Percentiles rank a stretch among this genome's conserved stretches.
These are phyloP conservation scores for Harmothoe impar DNA, from an alignment of 2,888 invertebrate species.

Conservation along the genomic window DNA sequence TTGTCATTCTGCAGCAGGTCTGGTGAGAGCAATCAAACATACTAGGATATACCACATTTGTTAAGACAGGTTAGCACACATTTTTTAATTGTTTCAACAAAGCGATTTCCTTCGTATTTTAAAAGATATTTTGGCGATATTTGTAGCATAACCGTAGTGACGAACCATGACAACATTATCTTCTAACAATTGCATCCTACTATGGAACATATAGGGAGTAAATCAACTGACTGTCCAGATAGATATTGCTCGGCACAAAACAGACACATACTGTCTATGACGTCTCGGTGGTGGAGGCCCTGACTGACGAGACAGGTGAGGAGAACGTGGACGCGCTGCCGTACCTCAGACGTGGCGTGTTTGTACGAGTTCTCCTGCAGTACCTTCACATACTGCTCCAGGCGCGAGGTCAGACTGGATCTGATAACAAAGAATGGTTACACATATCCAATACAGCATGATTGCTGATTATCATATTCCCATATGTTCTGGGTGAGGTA, in stretches of 20 bases:
- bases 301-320: conserved; percentile 78
- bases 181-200: too few relatives aligned
- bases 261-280: conserved; percentile 74
- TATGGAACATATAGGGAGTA: too few relatives aligned
- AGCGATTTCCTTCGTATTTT: conserved; percentile 42
- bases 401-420: conserved; percentile 51
- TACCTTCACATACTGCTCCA: conserved; percentile 69
- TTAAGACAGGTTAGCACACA: conserved; percentile 43
- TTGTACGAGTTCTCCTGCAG: conserved; percentile 68
- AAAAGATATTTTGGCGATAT: too few relatives aligned
- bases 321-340: conserved; percentile 75
- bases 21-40: conserved; percentile 69
- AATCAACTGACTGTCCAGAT: too few relatives aligned
- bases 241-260: too few relatives aligned
- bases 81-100: not conserved
- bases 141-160: too few relatives aligned
- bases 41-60: not conserved
- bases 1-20: conserved; percentile 72
- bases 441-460: not conserved
- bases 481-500: not conserved
- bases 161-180: too few relatives aligned
- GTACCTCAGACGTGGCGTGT: conserved; percentile 48
- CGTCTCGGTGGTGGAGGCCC: conserved; percentile 77
- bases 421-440: conserved; percentile 28
- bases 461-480: not conserved